Conservation (phyloP, 2,888 invertebrate genomes). For the Temnothorax ravouxi region DNA sequence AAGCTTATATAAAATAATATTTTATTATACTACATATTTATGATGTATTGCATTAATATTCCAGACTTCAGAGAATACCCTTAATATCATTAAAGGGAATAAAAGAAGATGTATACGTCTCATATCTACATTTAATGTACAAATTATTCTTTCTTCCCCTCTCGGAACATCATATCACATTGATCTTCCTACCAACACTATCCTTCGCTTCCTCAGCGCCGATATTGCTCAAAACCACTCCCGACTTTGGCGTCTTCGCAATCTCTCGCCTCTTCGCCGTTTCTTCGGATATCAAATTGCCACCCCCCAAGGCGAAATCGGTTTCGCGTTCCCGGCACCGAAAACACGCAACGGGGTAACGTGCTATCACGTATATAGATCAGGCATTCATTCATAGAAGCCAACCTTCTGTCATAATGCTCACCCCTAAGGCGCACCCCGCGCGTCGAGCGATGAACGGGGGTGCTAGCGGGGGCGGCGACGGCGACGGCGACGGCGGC, state of each 20-base stretch:
- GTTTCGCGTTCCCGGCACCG: not conserved
- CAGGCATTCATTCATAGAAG: constrained; percentile 72
- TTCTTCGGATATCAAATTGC: constrained; percentile 3
- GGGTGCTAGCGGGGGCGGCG: constrained; percentile 28
- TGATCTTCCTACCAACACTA: not conserved
- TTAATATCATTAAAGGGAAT: not conserved
- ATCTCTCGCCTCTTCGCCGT: not conserved
- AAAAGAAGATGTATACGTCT: not conserved
- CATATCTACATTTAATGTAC: constrained; percentile 9
- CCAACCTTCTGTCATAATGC: constrained; percentile 70
- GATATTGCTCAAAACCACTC: constrained; percentile 10
- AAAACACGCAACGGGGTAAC: constrained; percentile 21
- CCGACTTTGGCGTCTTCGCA: constrained; percentile 8
- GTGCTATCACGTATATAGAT: constrained; percentile 19
- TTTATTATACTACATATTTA: not conserved
- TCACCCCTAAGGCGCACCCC: constrained; percentile 63
- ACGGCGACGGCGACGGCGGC: not conserved
- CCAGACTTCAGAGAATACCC: not conserved
- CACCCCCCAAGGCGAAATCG: not conserved
- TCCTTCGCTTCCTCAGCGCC: constrained; percentile 20
- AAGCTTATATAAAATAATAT: not conserved
- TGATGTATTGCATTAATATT: not conserved
- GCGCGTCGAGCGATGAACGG: constrained; percentile 31
- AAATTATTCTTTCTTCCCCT: constrained; percentile 22
- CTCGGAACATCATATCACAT: constrained; percentile 1